Evolutionary conservation across 2,888 invertebrate genomes (phyloP).

Genomic region (Phortica magna): DNA sequence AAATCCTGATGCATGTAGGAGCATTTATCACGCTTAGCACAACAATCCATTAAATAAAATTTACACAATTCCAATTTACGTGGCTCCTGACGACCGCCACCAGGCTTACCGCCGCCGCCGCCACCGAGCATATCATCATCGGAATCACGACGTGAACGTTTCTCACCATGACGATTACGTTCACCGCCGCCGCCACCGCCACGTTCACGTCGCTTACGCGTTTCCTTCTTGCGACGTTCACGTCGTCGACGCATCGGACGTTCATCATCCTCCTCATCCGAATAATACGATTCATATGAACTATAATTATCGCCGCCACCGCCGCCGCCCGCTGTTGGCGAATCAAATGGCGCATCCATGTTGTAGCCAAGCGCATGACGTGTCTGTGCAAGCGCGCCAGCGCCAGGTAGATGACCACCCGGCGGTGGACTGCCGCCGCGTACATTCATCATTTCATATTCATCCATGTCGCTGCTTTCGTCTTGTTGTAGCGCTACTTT

Average conservation of each 20-base stretch:
- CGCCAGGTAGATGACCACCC: constrained; percentile 37
- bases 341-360: constrained; percentile 78
- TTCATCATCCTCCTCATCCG: constrained; percentile 65
- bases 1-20: constrained; percentile 98
- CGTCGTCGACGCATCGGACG: constrained; percentile 77
- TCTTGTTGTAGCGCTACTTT: constrained; percentile 47
- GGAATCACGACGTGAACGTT: constrained; percentile 80
- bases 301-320: constrained; percentile 79
- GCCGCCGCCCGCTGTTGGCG: constrained; percentile 61
- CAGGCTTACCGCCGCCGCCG: constrained; percentile 67
- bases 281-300: constrained; percentile 80
- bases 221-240: constrained; percentile 64
- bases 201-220: constrained; percentile 78
- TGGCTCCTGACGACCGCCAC: constrained; percentile 92
- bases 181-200: constrained; percentile 74
- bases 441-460: constrained; percentile 89
- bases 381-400: not conserved
- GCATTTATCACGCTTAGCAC: constrained; percentile 95
- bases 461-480: constrained; percentile 80
- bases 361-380: constrained; percentile 40
- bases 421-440: constrained; percentile 85
- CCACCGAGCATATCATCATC: constrained; percentile 59
- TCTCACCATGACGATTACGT: constrained; percentile 77
- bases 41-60: constrained; percentile 96
- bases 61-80: constrained; percentile 97